A percentile compares a stretch with the other conserved stretches of the same genome.
Conservation (phyloP, 2,113 vertebrate genomes). For the Meleagris gallopavo region DNA sequence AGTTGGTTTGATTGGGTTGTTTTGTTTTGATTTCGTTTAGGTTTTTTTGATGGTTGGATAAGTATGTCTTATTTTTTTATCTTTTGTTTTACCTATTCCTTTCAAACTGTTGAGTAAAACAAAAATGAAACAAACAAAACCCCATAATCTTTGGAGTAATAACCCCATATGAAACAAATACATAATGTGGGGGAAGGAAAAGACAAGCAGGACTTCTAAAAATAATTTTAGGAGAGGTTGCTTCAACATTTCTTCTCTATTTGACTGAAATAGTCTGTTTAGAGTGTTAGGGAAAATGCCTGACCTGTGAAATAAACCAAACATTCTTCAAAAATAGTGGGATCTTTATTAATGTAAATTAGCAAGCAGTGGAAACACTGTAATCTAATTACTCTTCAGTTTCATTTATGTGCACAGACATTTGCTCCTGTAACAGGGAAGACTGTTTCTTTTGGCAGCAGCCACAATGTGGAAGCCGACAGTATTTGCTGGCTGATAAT, state of each 20-base stretch:
- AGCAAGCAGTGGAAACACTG: not conserved
- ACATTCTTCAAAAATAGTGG: not conserved
- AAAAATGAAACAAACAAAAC: not conserved
- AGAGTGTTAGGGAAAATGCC: constrained; percentile 30
- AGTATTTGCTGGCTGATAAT: constrained; percentile 38
- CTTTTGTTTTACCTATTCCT: not conserved
- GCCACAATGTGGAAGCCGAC: constrained; percentile 18
- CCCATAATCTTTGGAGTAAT: not conserved
- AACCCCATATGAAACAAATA: not conserved
- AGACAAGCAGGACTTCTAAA: constrained; percentile 35
- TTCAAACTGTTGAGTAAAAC: not conserved
- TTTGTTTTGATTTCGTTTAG: not conserved
- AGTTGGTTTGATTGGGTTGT: not conserved
- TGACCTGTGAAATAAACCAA: constrained; percentile 5
- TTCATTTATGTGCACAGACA: constrained; percentile 37
- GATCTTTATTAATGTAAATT: constrained; percentile 29
- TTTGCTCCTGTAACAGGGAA: constrained; percentile 54
- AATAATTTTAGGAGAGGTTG: not conserved
- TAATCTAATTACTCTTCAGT: constrained; percentile 59
- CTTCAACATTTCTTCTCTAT: not conserved
- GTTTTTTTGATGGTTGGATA: not conserved
- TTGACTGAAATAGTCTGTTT: constrained; percentile 15
- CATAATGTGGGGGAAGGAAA: not conserved
- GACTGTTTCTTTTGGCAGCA: constrained; percentile 49
- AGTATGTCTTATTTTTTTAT: not conserved